These are phyloP conservation scores for Noctua janthe DNA, from an alignment of 2,888 invertebrate genomes.

Conservation along the genomic window DNA sequence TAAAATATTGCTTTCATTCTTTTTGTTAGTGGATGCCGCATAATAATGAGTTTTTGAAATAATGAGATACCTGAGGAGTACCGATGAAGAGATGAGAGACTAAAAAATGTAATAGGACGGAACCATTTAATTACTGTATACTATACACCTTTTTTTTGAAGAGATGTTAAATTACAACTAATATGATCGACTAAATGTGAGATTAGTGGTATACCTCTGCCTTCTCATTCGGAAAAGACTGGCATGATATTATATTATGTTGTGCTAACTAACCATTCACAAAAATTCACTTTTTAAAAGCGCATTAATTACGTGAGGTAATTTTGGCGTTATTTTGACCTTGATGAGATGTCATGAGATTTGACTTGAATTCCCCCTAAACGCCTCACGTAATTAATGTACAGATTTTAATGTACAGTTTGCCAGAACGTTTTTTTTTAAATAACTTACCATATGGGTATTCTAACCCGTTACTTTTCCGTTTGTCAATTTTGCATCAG, in stretches of 20 bases:
- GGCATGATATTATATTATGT: neutral
- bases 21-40: neutral
- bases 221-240: neutral
- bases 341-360: too few relatives aligned
- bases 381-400: too few relatives aligned
- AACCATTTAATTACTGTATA: too few relatives aligned
- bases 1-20: neutral
- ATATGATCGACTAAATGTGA: neutral
- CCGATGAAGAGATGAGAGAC: neutral
- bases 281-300: neutral
- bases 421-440: neutral
- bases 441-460: too few relatives aligned
- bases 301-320: too few relatives aligned
- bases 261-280: neutral
- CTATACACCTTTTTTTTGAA: neutral
- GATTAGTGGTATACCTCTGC: neutral
- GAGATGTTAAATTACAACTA: neutral
- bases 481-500: conserved; percentile 40
- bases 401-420: too few relatives aligned
- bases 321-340: too few relatives aligned
- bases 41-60: conserved; percentile 1
- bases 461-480: conserved; percentile 30
- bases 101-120: neutral
- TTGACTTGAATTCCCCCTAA: too few relatives aligned
- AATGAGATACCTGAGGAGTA: conserved; percentile 11